A percentile compares a stretch with the other conserved stretches of the same genome.
Conservation (phyloP, 2,113 vertebrate genomes). For the Aspidoscelis tigris region DNA sequence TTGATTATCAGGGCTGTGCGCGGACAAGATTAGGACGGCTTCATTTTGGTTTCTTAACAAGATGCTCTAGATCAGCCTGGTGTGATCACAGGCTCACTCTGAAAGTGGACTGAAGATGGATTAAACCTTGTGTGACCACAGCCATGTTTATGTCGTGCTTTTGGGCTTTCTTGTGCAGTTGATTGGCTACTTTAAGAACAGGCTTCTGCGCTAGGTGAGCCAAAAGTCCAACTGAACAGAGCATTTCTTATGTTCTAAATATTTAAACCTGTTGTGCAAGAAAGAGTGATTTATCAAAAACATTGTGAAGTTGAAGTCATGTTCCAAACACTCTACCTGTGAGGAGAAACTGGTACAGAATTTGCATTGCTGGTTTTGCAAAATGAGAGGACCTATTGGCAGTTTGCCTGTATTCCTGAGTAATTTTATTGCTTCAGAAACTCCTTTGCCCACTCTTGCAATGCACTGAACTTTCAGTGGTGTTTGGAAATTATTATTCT, state of each 20-base stretch:
- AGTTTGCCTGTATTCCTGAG: constrained; percentile 31
- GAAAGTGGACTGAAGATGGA: too few species aligned
- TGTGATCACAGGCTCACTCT: too few species aligned
- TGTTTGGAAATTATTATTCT: constrained; percentile 12
- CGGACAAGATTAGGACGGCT: too few species aligned
- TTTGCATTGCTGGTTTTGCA: constrained; percentile 47
- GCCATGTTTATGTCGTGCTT: background rate
- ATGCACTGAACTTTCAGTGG: constrained; percentile 43
- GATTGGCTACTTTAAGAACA: background rate
- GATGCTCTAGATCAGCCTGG: too few species aligned
- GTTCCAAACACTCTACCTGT: constrained; percentile 33
- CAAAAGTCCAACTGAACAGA: background rate
- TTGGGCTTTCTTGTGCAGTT: background rate
- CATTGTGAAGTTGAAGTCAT: constrained; percentile 14
- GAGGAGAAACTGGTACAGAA: constrained; percentile 55
- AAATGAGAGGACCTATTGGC: constrained; percentile 43
- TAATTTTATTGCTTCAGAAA: constrained; percentile 62
- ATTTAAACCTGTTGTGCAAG: constrained; percentile 51
- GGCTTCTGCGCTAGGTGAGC: background rate
- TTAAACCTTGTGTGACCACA: too few species aligned
- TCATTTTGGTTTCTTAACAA: too few species aligned
- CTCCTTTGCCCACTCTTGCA: constrained; percentile 28
- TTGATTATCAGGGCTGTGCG: too few species aligned
- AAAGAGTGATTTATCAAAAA: constrained; percentile 61
- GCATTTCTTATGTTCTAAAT: background rate